phyloP scores from a whole-genome alignment of 2,797 vertebrate species.

The Echiichthys vipera region DNA sequence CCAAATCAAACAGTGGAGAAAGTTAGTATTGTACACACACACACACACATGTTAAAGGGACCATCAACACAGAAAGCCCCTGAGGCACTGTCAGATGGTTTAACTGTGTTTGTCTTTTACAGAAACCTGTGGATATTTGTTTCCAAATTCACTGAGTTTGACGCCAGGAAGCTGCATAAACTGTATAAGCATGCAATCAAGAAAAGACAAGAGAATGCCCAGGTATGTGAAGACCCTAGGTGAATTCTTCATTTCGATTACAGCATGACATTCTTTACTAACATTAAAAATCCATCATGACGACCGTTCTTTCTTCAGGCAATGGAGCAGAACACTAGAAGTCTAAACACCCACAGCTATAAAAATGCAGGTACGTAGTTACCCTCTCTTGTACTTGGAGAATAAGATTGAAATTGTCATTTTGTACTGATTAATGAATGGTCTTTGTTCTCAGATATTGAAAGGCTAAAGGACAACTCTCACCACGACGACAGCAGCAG shows the following conservation, averaged over 20 bases:
- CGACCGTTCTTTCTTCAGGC: conserved; percentile 80
- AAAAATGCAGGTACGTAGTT: conserved; percentile 90
- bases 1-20: conserved; percentile 98
- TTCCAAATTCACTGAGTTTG: conserved; percentile 99
- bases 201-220: conserved; percentile 94
- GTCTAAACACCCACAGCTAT: conserved; percentile 85
- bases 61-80: not conserved
- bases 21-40: conserved; percentile 85
- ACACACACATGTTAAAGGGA: not conserved
- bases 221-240: conserved; percentile 81
- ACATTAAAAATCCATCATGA: not conserved
- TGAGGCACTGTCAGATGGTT: not conserved
- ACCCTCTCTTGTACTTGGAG: accelerated
- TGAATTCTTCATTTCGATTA: not conserved
- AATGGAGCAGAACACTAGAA: conserved; percentile 91
- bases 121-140: conserved; percentile 99
- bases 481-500: conserved; percentile 98
- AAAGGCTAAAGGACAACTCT: conserved; percentile 91
- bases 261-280: not conserved
- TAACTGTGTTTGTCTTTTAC: conserved; percentile 44
- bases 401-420: accelerated
- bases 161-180: conserved; percentile 98
- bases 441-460: conserved; percentile 84
- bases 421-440: not conserved
- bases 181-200: conserved; percentile 99